Percentiles rank a stretch among this genome's conserved stretches.
Conservation (phyloP, 2,113 vertebrate genomes). For the Azemiops feae region DNA sequence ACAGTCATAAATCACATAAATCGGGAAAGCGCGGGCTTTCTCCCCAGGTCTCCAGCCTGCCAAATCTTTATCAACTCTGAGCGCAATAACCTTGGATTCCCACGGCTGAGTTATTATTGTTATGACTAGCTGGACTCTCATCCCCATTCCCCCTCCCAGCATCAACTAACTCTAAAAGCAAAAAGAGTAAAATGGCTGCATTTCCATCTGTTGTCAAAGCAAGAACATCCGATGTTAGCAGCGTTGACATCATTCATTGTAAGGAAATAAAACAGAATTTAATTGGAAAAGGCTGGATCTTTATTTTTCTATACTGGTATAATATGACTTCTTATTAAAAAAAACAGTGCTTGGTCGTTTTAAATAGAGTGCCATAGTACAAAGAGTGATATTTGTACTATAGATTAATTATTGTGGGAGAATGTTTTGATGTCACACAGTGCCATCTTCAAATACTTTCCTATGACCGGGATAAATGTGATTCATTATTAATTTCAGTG, state of each 20-base stretch:
- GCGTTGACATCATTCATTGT: background rate
- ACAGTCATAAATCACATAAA: too few relatives aligned
- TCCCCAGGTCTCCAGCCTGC: too few relatives aligned
- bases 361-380: background rate
- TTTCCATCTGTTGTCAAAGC: too few relatives aligned
- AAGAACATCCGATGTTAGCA: too few relatives aligned
- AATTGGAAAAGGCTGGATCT: background rate
- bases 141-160: too few relatives aligned
- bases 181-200: too few relatives aligned
- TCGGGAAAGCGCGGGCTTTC: too few relatives aligned
- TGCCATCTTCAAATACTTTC: background rate
- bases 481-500: background rate
- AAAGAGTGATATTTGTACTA: background rate
- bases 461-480: background rate
- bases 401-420: background rate
- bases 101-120: too few relatives aligned
- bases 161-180: too few relatives aligned
- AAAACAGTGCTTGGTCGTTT: background rate
- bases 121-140: too few relatives aligned
- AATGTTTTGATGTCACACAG: background rate
- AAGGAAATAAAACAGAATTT: background rate
- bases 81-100: too few relatives aligned
- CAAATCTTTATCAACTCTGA: too few relatives aligned
- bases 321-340: background rate
- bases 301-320: background rate